phyloP scores from a whole-genome alignment of 1,140 invertebrate genomes.

The Lordiphosa stackelbergi region DNA sequence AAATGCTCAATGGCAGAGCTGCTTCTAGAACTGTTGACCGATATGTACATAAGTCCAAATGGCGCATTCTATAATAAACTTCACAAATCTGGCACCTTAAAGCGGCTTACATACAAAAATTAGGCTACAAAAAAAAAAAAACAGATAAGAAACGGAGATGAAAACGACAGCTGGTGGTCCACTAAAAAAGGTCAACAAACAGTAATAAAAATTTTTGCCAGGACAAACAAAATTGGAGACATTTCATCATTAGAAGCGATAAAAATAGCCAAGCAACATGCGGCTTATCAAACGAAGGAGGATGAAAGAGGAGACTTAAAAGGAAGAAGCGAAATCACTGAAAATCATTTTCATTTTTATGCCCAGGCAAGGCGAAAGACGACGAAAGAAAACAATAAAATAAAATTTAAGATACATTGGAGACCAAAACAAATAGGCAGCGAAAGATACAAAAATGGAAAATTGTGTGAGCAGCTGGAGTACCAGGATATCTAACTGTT shows the following conservation, averaged over 20 bases:
- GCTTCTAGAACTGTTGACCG: slow-evolving; percentile 40
- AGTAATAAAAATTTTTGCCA: slow-evolving; percentile 46
- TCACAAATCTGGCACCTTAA: slow-evolving; percentile 50
- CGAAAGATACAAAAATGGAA: slow-evolving; percentile 15
- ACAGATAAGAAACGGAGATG: slow-evolving; percentile 4
- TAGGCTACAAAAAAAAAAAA: slow-evolving; percentile 33
- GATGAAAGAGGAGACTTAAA: slow-evolving; percentile 6
- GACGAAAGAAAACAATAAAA: slow-evolving; percentile 54
- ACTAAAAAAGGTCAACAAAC: slow-evolving; percentile 35
- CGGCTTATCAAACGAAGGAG: slow-evolving; percentile 11
- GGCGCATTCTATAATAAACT: slow-evolving; percentile 4
- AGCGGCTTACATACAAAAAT: slow-evolving; percentile 47
- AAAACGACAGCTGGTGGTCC: slow-evolving; percentile 41
- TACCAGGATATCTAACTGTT: background rate
- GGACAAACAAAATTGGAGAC: slow-evolving; percentile 15
- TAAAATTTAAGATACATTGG: slow-evolving; percentile 59
- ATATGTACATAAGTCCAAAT: slow-evolving; percentile 15
- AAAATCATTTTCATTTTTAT: slow-evolving; percentile 15
- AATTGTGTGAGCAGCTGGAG: slow-evolving; percentile 19
- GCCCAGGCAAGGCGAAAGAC: slow-evolving; percentile 1
- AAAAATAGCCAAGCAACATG: slow-evolving; percentile 37
- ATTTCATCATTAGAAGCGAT: slow-evolving; percentile 43
- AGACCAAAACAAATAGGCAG: slow-evolving; percentile 59
- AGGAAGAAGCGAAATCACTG: slow-evolving; percentile 7
- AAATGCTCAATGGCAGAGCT: slow-evolving; percentile 34